Evolutionary conservation across 2,113 vertebrate genomes (phyloP), one percentile per base, ranked within the genome.

Genomic region (Chamaetylas fuelleborni): DNA sequence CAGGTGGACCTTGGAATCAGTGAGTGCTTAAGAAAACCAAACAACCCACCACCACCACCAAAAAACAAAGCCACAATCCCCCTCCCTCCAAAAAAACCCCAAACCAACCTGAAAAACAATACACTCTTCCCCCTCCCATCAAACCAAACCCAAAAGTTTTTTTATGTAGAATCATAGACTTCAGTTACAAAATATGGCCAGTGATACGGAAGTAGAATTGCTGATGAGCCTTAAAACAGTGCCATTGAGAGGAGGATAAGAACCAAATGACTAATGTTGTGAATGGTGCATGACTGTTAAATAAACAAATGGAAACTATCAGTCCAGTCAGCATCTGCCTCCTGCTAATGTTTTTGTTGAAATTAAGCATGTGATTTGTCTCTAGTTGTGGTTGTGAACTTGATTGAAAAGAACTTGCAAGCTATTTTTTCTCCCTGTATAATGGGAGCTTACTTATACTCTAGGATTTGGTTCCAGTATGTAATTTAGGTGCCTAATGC

Each of bases 291-390:
- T 96, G 92, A 92, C 76, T 93, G 83, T 78, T 95, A 71, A 90
- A 82, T 69, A 94, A 92, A 92, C 92, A 95, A 93, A 54, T 88
- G 92, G 91, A 92, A 96, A 83, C 72, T 83, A 81, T 94, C 91
- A 92, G 94, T 86, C 76, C 95, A 86, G 82, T 97, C 91, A 93
- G 94, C 92, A 83, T 93, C 80, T 96, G 82, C 77, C 74, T 62
- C 26, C 67, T 81, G 79, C 86, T 83, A 66, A 83, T 94, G 86
- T 62, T 93, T 96, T 94, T 93, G 86, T 96, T 93, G 80, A 92
- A 95, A 78, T 17, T 57, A 51, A 80, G 64, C 86, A 11, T 73
- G 76, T 88, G 91, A 86, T 97, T 78, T 88, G 42, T 71, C 64
- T 95, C 36, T 78, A 47, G 38, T 38, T 91, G 66, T 45, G 36